A percentile compares a stretch with the other conserved stretches of the same genome.
These are phyloP conservation scores for Serinus canaria DNA, from an alignment of 2,113 vertebrate genomes.

Conservation along the genomic window DNA sequence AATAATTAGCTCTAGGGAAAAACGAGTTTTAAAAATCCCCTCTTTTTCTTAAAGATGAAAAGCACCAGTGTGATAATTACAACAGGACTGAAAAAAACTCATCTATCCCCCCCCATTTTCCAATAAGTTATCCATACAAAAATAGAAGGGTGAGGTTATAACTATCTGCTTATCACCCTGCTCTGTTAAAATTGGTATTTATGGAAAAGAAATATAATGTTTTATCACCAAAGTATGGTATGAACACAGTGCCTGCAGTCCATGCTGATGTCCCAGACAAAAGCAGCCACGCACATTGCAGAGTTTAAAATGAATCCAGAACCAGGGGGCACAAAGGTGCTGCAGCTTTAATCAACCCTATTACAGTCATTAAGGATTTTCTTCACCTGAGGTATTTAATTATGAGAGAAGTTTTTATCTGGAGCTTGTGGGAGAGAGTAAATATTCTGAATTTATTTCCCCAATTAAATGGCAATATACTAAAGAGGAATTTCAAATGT, in stretches of 20 bases:
- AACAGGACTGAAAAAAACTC: background rate
- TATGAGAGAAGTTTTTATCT: background rate
- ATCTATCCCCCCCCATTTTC: background rate
- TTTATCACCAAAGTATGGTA: background rate
- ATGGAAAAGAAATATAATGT: background rate
- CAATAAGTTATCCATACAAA: background rate
- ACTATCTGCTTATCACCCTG: background rate
- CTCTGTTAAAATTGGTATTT: background rate
- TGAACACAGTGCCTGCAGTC: background rate
- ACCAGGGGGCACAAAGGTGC: rapidly evolving
- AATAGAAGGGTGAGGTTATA: background rate
- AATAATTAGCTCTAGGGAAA: background rate
- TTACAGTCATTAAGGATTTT: background rate
- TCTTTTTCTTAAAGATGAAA: background rate
- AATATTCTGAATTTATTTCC: background rate
- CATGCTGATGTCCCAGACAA: background rate
- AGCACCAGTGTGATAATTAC: background rate
- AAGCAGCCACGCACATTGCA: background rate
- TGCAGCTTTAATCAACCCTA: background rate
- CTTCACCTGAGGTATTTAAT: background rate
- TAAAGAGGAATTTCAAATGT: background rate
- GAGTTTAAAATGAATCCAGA: background rate
- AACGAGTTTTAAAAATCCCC: background rate
- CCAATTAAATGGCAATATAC: background rate
- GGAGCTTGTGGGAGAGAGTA: background rate